Percentiles rank a stretch among this genome's conserved stretches.
These are phyloP conservation scores for Drosophila borealis DNA, from an alignment of 2,888 invertebrate genomes.

Conservation along the genomic window DNA sequence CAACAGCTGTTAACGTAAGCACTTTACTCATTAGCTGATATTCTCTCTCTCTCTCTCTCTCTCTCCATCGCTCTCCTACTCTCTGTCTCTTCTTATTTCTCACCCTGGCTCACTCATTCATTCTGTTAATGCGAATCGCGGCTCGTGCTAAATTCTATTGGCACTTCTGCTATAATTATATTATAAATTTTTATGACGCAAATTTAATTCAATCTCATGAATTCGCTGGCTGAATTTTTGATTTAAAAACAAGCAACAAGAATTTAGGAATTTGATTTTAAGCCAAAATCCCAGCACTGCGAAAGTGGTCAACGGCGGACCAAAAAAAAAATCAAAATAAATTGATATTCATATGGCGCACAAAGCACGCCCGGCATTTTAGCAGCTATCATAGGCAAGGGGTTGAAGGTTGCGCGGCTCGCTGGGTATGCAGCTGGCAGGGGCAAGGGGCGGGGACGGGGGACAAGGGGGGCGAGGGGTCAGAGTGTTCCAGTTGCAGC, in stretches of 20 bases:
- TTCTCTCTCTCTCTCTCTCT: background rate
- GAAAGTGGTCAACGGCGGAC: constrained; percentile 4
- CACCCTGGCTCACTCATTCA: no score
- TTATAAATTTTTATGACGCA: constrained; percentile 29
- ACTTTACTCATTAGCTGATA: background rate
- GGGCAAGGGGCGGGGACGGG: background rate
- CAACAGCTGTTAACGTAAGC: no score
- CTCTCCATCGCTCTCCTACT: background rate
- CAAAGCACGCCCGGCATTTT: constrained; percentile 40
- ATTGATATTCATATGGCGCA: constrained; percentile 60
- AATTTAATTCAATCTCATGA: constrained; percentile 33
- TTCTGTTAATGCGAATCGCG: background rate
- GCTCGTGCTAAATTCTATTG: background rate
- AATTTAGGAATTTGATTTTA: constrained; percentile 19
- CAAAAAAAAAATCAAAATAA: constrained; percentile 12
- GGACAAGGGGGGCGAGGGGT: background rate
- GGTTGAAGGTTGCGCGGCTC: no score
- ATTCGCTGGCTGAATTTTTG: constrained; percentile 13
- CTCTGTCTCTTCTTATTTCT: background rate
- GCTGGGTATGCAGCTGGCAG: no score
- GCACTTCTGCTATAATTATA: constrained; percentile 13
- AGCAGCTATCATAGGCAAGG: constrained; percentile 26
- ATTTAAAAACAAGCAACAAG: background rate
- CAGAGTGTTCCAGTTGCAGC: constrained; percentile 35
- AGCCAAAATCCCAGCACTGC: constrained; percentile 8